Percentiles rank a stretch among this genome's conserved stretches.
These are phyloP conservation scores for Aphelenchoides bicaudatus DNA, from an alignment of 2,888 invertebrate species.

Conservation along the genomic window DNA sequence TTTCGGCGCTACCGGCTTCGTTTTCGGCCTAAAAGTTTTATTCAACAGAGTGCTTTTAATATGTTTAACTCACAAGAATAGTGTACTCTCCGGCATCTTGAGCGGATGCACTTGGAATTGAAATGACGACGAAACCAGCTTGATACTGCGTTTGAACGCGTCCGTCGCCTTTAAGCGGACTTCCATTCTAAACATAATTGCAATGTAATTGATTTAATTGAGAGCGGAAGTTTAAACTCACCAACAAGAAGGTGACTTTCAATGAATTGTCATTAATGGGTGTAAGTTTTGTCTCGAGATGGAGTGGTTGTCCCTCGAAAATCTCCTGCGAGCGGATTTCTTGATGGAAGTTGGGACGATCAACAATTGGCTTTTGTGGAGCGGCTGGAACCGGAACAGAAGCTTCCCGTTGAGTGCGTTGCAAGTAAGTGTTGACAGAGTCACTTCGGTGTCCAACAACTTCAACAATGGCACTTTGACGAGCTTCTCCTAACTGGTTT, in stretches of 20 bases:
- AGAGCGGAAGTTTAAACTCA: conserved; percentile 76
- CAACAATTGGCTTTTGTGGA: conserved; percentile 26
- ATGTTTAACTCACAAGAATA: too few species aligned
- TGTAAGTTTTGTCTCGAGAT: conserved; percentile 87
- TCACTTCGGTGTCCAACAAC: conserved; percentile 26
- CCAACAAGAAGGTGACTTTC: conserved; percentile 93
- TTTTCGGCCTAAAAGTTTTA: too few species aligned
- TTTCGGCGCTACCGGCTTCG: conserved; percentile 91
- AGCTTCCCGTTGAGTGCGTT: conserved; percentile 19
- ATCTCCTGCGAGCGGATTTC: conserved; percentile 86
- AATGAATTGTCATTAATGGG: conserved; percentile 88
- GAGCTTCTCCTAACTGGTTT: conserved; percentile 82
- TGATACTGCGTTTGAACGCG: conserved; percentile 68
- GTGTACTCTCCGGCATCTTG: conserved; percentile 37
- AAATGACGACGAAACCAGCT: conserved; percentile 92
- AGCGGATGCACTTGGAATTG: conserved; percentile 67
- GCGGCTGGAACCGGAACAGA: conserved; percentile 21
- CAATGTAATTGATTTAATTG: background rate
- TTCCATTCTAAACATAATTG: conserved; percentile 9
- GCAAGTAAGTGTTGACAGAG: conserved; percentile 19
- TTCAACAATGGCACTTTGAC: conserved; percentile 30
- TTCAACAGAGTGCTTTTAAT: too few species aligned
- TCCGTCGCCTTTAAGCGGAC: conserved; percentile 32
- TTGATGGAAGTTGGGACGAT: conserved; percentile 79
- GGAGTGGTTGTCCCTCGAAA: conserved; percentile 87